Evolutionary conservation across 2,113 vertebrate species (phyloP).

Genomic region (Rhinichthys klamathensis): DNA sequence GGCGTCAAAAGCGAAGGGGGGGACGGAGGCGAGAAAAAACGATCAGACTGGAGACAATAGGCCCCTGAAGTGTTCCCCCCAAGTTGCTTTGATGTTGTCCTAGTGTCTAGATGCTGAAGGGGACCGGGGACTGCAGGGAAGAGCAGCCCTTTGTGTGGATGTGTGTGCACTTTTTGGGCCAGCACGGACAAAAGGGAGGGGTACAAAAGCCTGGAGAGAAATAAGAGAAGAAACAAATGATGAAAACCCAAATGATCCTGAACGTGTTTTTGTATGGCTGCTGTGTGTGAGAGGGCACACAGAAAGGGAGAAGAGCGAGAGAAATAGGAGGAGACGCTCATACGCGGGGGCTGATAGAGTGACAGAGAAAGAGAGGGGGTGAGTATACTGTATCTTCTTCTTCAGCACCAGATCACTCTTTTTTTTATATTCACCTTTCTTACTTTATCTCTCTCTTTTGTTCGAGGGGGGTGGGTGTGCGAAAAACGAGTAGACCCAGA

Average conservation of each 20-base stretch:
- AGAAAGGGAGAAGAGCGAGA: slow-evolving; percentile 47
- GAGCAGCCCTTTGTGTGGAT: slow-evolving; percentile 76
- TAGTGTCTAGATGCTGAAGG: slow-evolving; percentile 78
- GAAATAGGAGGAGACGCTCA: slow-evolving; percentile 47
- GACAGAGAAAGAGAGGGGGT: slow-evolving; percentile 53
- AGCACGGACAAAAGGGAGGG: slow-evolving; percentile 64
- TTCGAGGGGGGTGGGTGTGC: slow-evolving; percentile 17
- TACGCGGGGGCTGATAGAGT: slow-evolving; percentile 28
- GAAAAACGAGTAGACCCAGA: background rate
- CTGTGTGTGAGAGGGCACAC: slow-evolving; percentile 49
- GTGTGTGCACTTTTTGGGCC: slow-evolving; percentile 69
- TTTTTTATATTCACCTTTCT: slow-evolving; percentile 18
- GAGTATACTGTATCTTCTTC: slow-evolving; percentile 57
- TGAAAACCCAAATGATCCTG: slow-evolving; percentile 59
- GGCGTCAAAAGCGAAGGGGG: slow-evolving; percentile 77
- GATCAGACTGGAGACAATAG: slow-evolving; percentile 84
- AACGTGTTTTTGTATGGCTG: slow-evolving; percentile 58
- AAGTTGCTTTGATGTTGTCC: slow-evolving; percentile 86
- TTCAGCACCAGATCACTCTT: slow-evolving; percentile 41
- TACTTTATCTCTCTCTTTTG: slow-evolving; percentile 25
- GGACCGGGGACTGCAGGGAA: slow-evolving; percentile 76
- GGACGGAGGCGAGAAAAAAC: slow-evolving; percentile 76
- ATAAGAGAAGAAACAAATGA: slow-evolving; percentile 60
- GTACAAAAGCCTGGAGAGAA: slow-evolving; percentile 57
- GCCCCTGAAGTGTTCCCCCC: slow-evolving; percentile 83